Percentiles rank a stretch among this genome's conserved stretches.
Conservation (phyloP, 2,113 vertebrate species). For the Hippocampus zosterae region DNA sequence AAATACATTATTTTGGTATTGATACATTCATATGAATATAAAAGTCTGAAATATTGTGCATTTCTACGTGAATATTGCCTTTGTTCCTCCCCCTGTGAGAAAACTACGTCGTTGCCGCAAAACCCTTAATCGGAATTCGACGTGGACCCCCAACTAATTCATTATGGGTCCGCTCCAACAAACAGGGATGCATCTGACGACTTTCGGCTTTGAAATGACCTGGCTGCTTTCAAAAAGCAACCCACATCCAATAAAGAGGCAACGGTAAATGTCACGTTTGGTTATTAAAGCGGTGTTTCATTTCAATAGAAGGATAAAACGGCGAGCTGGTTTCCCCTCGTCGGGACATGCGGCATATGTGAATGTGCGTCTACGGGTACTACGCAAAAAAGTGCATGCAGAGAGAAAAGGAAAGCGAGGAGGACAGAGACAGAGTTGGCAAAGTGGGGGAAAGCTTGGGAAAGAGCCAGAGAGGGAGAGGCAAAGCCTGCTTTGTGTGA, state of each 20-base stretch:
- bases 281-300: constrained; percentile 45
- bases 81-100: constrained; percentile 23
- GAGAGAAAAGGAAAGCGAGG: constrained; percentile 23
- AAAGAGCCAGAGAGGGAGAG: constrained; percentile 23
- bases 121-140: constrained; percentile 25
- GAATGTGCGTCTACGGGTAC: constrained; percentile 66
- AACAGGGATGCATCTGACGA: constrained; percentile 23
- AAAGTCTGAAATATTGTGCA: constrained; percentile 62
- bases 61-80: constrained; percentile 65
- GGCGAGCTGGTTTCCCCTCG: constrained; percentile 62
- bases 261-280: constrained; percentile 54
- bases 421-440: constrained; percentile 8
- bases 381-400: constrained; percentile 64
- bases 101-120: constrained; percentile 31
- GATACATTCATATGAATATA: constrained; percentile 74
- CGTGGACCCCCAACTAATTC: constrained; percentile 30
- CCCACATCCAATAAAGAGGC: constrained; percentile 52
- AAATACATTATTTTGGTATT: constrained; percentile 64
- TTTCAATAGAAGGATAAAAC: constrained; percentile 67
- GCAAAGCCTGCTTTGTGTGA: constrained; percentile 50
- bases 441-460: constrained; percentile 24
- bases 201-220: constrained; percentile 27
- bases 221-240: constrained; percentile 24
- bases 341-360: constrained; percentile 61
- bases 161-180: constrained; percentile 28